phyloP scores from a whole-genome alignment of 2,797 vertebrate species.

The Phoxinus dragarum region DNA sequence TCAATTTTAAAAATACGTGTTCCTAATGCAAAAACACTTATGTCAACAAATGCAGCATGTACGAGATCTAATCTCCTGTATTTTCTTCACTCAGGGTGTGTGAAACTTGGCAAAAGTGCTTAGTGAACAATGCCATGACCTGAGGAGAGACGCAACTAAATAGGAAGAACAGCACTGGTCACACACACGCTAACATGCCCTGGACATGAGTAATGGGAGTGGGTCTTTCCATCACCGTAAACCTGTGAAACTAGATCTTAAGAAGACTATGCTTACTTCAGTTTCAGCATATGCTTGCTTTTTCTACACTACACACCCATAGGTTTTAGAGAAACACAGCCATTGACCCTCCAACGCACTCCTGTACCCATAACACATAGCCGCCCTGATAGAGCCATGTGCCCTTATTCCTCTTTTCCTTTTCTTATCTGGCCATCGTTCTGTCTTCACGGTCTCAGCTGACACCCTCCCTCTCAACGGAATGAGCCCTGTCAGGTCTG shows the following conservation, averaged over 20 bases:
- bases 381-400: slow-evolving; percentile 4
- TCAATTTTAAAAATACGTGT: not conserved
- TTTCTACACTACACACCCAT: slow-evolving; percentile 22
- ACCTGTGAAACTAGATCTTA: slow-evolving; percentile 41
- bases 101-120: slow-evolving; percentile 15
- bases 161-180: not conserved
- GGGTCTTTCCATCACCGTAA: slow-evolving; percentile 48
- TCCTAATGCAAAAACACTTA: slow-evolving; percentile 13
- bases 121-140: slow-evolving; percentile 13
- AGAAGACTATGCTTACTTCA: slow-evolving; percentile 10
- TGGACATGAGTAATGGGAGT: slow-evolving; percentile 20
- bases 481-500: slow-evolving; percentile 56
- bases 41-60: not conserved
- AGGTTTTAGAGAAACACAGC: not conserved
- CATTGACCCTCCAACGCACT: not conserved
- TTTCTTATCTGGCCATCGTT: slow-evolving; percentile 49
- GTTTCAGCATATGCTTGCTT: slow-evolving; percentile 16
- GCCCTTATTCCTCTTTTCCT: slow-evolving; percentile 21
- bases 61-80: not conserved
- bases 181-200: not conserved
- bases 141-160: slow-evolving; percentile 3
- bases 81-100: slow-evolving; percentile 7
- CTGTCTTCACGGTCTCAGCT: slow-evolving; percentile 26
- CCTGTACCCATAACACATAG: not conserved
- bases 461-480: slow-evolving; percentile 39